phyloP scores from a whole-genome alignment of 2,888 invertebrate species.

The Leptopilina myrica region DNA sequence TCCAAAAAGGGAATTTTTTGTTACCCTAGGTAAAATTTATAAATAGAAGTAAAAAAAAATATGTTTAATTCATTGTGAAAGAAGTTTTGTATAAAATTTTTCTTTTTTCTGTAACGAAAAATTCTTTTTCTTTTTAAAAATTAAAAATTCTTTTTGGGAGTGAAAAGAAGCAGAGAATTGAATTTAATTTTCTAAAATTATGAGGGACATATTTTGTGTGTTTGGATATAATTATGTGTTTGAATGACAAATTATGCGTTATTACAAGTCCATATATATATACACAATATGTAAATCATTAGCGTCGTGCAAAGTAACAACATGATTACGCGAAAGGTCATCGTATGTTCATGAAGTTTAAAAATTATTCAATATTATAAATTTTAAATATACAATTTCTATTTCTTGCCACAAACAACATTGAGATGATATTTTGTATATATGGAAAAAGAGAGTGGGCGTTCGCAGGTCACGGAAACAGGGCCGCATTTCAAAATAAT shows the following conservation, averaged over 20 bases:
- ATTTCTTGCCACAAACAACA: constrained; percentile 25
- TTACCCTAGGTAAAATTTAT: too few species aligned
- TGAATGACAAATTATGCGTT: not conserved
- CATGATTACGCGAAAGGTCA: constrained; percentile 28
- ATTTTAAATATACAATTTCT: constrained; percentile 8
- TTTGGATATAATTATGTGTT: too few species aligned
- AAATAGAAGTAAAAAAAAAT: too few species aligned
- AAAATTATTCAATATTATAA: constrained; percentile 3
- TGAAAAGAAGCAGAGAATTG: too few species aligned
- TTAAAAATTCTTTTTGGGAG: not conserved
- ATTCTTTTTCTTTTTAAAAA: not conserved
- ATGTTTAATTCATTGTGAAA: too few species aligned
- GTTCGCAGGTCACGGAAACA: constrained; percentile 61
- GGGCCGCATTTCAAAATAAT: constrained; percentile 52
- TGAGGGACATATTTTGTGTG: too few species aligned
- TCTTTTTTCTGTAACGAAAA: too few species aligned
- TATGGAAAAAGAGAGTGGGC: constrained; percentile 56
- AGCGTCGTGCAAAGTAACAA: constrained; percentile 13
- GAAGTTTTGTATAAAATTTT: too few species aligned
- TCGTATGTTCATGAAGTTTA: constrained; percentile 14
- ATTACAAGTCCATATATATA: not conserved
- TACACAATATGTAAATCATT: constrained; percentile 14
- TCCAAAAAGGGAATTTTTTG: too few species aligned
- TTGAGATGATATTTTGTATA: constrained; percentile 37
- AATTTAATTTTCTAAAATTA: not conserved